phyloP scores from a whole-genome alignment of 2,113 vertebrate species.

The Cavia porcellus region DNA sequence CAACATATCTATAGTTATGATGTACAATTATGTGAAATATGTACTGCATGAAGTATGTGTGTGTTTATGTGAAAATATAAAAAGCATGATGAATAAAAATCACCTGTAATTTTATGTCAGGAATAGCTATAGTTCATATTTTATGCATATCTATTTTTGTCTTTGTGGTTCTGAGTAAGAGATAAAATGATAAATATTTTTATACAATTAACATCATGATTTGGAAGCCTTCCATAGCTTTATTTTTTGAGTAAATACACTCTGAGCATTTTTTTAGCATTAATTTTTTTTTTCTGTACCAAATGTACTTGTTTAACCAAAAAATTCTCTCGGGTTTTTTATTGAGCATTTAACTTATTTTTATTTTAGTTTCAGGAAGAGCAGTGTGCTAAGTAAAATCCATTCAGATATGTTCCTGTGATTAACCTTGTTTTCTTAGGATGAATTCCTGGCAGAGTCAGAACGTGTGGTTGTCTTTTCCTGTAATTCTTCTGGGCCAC shows the following conservation, averaged over 20 bases:
- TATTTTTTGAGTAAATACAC: not conserved
- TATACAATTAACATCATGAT: not conserved
- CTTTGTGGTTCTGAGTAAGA: not conserved
- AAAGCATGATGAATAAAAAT: slow-evolving; percentile 11
- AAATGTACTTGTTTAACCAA: not conserved
- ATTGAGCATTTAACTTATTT: not conserved
- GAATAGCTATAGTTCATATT: not conserved
- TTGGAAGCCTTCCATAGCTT: not conserved
- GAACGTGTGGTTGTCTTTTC: not conserved
- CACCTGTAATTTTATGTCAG: not conserved
- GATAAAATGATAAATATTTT: not conserved
- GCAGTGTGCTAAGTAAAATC: not conserved
- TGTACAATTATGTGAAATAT: not conserved
- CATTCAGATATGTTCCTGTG: not conserved
- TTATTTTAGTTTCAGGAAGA: not conserved
- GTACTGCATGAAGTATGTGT: not conserved
- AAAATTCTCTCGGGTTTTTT: not conserved
- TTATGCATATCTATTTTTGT: not conserved
- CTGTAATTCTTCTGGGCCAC: not conserved
- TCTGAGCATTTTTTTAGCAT: not conserved
- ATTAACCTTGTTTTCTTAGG: not conserved
- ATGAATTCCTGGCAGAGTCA: not conserved
- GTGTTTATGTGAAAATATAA: not conserved
- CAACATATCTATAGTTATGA: not conserved
- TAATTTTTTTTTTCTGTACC: not conserved